phyloP scores from a whole-genome alignment of 2,113 vertebrate species.

The Sarotherodon lohbergeri region DNA sequence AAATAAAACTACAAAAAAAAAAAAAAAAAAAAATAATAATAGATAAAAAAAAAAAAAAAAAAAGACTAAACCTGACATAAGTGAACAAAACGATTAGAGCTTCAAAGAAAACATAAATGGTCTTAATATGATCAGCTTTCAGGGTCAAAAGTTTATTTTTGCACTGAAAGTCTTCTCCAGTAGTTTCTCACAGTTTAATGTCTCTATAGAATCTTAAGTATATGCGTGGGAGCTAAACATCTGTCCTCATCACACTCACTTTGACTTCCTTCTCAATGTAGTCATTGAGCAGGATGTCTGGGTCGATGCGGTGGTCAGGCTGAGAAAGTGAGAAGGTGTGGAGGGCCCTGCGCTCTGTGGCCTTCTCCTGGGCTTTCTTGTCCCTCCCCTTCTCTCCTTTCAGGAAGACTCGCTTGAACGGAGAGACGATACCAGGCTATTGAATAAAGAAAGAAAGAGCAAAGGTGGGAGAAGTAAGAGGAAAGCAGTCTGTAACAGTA shows the following conservation, averaged over 20 bases:
- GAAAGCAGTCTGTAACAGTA: neutral
- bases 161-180: neutral
- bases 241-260: constrained; percentile 63
- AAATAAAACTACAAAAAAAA: too few species aligned
- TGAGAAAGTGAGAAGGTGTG: constrained; percentile 86
- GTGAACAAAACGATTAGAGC: neutral
- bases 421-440: constrained; percentile 92
- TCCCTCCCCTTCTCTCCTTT: constrained; percentile 92
- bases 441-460: neutral
- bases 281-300: constrained; percentile 90
- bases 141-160: neutral
- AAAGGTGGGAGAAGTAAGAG: neutral
- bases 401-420: constrained; percentile 94
- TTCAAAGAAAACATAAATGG: neutral
- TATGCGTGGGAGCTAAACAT: neutral
- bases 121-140: neutral
- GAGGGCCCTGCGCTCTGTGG: constrained; percentile 85
- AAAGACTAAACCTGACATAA: neutral
- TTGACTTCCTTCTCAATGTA: constrained; percentile 98
- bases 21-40: too few species aligned
- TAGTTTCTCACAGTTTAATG: neutral
- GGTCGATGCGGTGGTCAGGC: constrained; percentile 87
- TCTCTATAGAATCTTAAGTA: neutral
- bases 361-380: constrained; percentile 93
- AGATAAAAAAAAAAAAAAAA: too few species aligned